Base-by-base conservation (phyloP, 2,797 vertebrate genomes). In the Leuciscus waleckii region DNA sequence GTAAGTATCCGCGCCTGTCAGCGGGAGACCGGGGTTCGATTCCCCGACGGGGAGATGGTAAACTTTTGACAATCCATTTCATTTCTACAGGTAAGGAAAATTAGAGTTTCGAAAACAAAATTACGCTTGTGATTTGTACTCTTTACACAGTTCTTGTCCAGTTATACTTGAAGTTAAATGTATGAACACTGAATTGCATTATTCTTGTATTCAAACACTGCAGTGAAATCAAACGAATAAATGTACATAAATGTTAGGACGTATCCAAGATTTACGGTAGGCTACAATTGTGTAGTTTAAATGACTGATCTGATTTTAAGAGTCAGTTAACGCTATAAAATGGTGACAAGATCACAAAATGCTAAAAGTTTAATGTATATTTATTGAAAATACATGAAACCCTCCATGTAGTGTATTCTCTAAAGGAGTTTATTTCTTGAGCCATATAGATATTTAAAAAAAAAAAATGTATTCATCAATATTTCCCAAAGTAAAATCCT, bases 1-100 rank as follows among this genome's bases (percentile, higher is more conserved):
- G 76, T 61, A 17, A 79, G 76, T 46, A 79, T 79, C 77, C 58
- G 39, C 26, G 77, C 58, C 41, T 46, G 43, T 46, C 43, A 46
- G 11, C 13, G 4, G 43, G 46, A 46, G 46, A 49, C 46, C 46
- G 14, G 46, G 46, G 46, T 80, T 80, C 41, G 41, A 80, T 80
- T 80, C 78, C 61, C 78, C 43, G 61, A 67, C 63, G 43, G 29
- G 63, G 63, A 80, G 29, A 16, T 7, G 2, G 14, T 2, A 41
- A 3, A 3, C 4, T 78, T 78, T 77, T 78, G 21, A 26, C 23
- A 26, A 41, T 7, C 14, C 7, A 26, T 10, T 56, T 39, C 1
- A 8, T 26, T 26, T 39, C n/a, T n/a, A n/a, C 17, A 5, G 8
- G 16, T 37, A 14, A 26, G 58, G 2, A 14, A 26, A 26, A 61